These are phyloP conservation scores for Harpegnathos saltator DNA, from an alignment of 1,140 invertebrate species.

Conservation along the genomic window DNA sequence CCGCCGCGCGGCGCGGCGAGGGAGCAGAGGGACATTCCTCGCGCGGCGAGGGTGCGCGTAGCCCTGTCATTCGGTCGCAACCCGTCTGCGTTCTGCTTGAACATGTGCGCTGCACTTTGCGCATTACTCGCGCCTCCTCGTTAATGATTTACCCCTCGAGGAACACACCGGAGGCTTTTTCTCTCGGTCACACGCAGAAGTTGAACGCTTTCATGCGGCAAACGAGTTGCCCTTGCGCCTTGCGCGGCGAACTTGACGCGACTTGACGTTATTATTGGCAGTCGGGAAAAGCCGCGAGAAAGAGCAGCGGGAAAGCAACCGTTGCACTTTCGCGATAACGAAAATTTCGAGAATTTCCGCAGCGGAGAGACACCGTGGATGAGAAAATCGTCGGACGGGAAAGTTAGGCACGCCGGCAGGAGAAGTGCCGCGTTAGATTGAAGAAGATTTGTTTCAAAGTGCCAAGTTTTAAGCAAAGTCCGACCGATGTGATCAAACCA, in stretches of 20 bases:
- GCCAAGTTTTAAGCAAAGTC: no score
- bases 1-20: conserved; percentile 21
- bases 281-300: background rate
- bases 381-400: no score
- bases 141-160: conserved; percentile 64
- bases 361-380: no score
- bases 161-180: background rate
- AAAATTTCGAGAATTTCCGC: no score
- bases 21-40: conserved; percentile 63
- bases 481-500: no score
- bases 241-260: conserved; percentile 27
- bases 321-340: no score
- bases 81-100: conserved; percentile 50
- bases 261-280: conserved; percentile 27
- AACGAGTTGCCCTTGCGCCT: no score
- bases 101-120: conserved; percentile 36
- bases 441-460: no score
- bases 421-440: no score
- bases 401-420: no score
- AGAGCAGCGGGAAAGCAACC: no score
- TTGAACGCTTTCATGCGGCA: no score
- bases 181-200: background rate
- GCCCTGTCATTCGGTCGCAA: conserved; percentile 69
- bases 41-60: conserved; percentile 56
- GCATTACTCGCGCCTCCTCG: conserved; percentile 39